These are phyloP conservation scores for Ahaetulla prasina DNA, from an alignment of 2,113 vertebrate species.

Conservation along the genomic window DNA sequence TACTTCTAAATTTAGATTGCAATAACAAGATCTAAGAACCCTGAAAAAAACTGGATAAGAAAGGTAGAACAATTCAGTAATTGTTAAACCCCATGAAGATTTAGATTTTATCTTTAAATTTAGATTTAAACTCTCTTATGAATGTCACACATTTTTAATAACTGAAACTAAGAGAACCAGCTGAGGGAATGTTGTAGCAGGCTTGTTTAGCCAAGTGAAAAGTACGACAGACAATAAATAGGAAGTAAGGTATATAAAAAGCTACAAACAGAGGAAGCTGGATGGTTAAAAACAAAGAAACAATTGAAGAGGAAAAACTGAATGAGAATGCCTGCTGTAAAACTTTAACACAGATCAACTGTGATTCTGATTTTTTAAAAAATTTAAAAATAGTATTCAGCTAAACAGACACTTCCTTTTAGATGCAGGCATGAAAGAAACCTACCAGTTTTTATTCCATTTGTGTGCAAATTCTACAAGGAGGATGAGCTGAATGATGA, in stretches of 20 bases:
- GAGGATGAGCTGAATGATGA: conserved; percentile 89
- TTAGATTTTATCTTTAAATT: neutral
- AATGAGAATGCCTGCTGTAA: neutral
- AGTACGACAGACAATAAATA: neutral
- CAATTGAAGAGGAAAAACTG: neutral
- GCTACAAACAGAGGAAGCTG: neutral
- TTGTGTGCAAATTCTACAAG: conserved; percentile 95
- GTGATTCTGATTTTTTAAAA: neutral
- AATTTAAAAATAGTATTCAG: neutral
- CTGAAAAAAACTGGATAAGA: neutral
- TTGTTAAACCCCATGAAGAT: neutral
- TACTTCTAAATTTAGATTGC: neutral
- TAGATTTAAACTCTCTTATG: neutral
- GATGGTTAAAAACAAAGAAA: neutral
- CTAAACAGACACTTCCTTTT: neutral
- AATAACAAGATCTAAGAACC: neutral
- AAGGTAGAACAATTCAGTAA: neutral
- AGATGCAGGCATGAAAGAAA: conserved; percentile 18
- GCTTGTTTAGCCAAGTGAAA: neutral
- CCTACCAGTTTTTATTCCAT: conserved; percentile 99
- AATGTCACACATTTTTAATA: neutral
- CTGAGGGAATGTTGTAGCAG: neutral
- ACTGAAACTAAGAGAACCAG: neutral
- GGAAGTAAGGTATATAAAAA: neutral
- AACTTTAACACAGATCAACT: neutral